Conservation (phyloP, 2,113 vertebrate species). For the Rhea pennata region DNA sequence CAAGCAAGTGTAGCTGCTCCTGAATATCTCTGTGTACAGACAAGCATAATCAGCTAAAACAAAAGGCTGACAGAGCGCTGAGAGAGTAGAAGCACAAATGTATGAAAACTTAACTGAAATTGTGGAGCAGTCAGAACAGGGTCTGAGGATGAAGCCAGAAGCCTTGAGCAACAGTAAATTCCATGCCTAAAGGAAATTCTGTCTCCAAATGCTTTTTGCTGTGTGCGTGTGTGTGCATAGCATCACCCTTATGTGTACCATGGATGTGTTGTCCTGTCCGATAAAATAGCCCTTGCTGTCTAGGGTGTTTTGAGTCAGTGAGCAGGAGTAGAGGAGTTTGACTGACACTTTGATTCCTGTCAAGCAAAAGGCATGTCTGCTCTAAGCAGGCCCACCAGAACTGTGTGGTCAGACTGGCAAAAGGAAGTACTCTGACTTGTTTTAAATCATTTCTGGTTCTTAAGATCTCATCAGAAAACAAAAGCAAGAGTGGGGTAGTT, state of each 20-base stretch:
- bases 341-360: not conserved
- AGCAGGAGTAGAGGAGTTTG: not conserved
- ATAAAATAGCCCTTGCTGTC: not conserved
- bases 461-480: not conserved
- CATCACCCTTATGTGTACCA: not conserved
- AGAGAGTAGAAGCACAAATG: too few species aligned
- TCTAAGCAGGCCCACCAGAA: not conserved
- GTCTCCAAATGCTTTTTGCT: not conserved
- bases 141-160: not conserved
- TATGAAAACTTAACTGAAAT: not conserved
- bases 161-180: not conserved
- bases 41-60: not conserved
- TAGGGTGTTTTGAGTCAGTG: not conserved
- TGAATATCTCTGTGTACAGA: rapidly evolving
- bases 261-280: not conserved
- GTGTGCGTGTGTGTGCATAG: not conserved
- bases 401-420: not conserved
- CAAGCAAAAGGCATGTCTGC: not conserved
- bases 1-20: not conserved
- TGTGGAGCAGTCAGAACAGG: not conserved
- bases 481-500: not conserved
- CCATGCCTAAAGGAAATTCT: not conserved
- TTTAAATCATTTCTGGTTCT: not conserved
- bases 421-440: rapidly evolving
- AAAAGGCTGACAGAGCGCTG: not conserved